Evolutionary conservation across 2,797 vertebrate species (phyloP).

Genomic region (Urosaurus nigricauda): DNA sequence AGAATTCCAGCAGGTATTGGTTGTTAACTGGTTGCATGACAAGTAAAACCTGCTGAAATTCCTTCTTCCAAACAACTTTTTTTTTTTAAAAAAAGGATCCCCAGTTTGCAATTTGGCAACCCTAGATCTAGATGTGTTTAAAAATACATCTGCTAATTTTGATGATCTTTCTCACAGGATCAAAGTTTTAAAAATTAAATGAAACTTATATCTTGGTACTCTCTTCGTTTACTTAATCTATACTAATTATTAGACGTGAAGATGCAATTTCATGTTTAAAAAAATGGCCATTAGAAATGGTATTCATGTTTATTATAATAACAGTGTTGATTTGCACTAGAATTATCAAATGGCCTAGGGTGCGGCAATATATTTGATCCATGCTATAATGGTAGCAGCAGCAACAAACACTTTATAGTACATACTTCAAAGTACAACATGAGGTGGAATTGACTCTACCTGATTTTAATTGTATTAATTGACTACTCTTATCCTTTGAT

Average conservation of each 20-base stretch:
- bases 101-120: too few species aligned
- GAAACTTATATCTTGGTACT: constrained; percentile 48
- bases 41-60: too few species aligned
- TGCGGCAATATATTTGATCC: not conserved
- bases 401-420: not conserved
- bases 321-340: not conserved
- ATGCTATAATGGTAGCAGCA: not conserved
- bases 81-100: too few species aligned
- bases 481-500: not conserved
- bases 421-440: not conserved
- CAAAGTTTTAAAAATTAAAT: not conserved
- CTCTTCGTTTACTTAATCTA: not conserved
- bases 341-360: not conserved
- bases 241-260: not conserved
- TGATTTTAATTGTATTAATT: not conserved
- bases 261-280: not conserved
- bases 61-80: too few species aligned
- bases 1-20: too few species aligned
- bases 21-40: too few species aligned
- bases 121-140: not conserved
- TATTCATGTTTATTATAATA: not conserved
- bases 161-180: not conserved
- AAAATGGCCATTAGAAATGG: not conserved
- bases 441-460: not conserved
- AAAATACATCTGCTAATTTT: not conserved